phyloP scores from a whole-genome alignment of 2,797 vertebrate genomes.

The Darevskia mixta region DNA sequence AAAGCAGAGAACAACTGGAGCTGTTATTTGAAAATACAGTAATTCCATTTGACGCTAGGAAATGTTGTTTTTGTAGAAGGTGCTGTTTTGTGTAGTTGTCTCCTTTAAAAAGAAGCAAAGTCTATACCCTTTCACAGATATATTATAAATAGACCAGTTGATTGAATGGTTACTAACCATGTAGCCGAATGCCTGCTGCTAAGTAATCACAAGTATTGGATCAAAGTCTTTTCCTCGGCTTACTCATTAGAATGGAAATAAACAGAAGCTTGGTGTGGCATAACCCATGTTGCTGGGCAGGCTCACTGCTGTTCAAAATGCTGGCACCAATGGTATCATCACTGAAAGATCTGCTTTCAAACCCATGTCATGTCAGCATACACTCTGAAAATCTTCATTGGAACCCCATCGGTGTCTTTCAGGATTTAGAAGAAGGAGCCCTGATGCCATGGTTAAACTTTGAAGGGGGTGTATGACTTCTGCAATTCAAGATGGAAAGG shows the following conservation, averaged over 20 bases:
- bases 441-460: constrained; percentile 56
- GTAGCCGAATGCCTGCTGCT: background rate
- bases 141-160: background rate
- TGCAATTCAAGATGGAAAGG: constrained; percentile 47
- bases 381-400: constrained; percentile 28
- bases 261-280: constrained; percentile 2
- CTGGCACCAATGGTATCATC: constrained; percentile 32
- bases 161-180: background rate
- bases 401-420: constrained; percentile 47
- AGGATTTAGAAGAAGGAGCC: constrained; percentile 42
- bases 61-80: background rate
- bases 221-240: constrained; percentile 26
- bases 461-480: constrained; percentile 52
- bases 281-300: background rate
- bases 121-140: constrained; percentile 9
- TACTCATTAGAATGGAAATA: constrained; percentile 14
- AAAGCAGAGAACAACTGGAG: constrained; percentile 22
- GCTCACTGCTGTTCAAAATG: background rate
- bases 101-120: background rate
- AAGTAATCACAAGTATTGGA: background rate
- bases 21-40: background rate
- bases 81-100: background rate
- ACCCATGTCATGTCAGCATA: constrained; percentile 24
- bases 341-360: constrained; percentile 46
- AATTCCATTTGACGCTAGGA: constrained; percentile 1